Base-by-base conservation (phyloP, 2,797 vertebrate species). In the Aphelocoma californica region DNA sequence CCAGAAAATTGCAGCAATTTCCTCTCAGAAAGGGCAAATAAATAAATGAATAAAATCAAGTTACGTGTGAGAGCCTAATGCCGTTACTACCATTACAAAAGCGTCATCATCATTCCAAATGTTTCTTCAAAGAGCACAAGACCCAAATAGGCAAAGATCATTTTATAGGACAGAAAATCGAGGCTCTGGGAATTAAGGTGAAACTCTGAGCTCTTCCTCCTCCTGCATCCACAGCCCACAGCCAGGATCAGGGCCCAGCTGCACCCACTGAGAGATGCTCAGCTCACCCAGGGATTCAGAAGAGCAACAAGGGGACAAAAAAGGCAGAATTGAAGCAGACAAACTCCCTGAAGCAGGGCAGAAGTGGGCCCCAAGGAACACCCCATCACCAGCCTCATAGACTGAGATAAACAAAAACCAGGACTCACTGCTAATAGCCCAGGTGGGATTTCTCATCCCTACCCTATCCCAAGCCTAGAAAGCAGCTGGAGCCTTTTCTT, bases 1-100 rank as follows among this genome's bases (percentile, higher is more conserved):
- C 94, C 95, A 95, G 95, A 92, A 96, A 91, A 79, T 84, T 40
- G 36, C 94, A 91, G 92, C 73, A 74, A 86, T 92, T 94, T 79
- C 86, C 91, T 85, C 91, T n/a, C 42, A 96, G 81, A 95, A 96
- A 96, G 92, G 79, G 47, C 75, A 93, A 71, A 89, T 40, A 95
- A 95, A 95, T 78, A 95, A 88, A 81, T 58, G 92, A 86, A 81
- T 47, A 73, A 88, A 88, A 92, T 83, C 29, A 45, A 88, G 66
- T 94, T 90, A 65, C 2, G 2, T 20, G 67, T 4, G 40, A 53
- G 66, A 56, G 85, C 44, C 65, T 71, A 32, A 85, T 48, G 72
- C 72, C 7, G 14, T 89, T 87, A 79, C 34, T 57, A 2, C 53
- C 65, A 13, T 91, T 51, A 58, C 58, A 66, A 72, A 69, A 90